Percentiles rank a stretch among this genome's conserved stretches.
Conservation (phyloP, 1,140 invertebrate species). For the Pseudomyrmex gracilis region DNA sequence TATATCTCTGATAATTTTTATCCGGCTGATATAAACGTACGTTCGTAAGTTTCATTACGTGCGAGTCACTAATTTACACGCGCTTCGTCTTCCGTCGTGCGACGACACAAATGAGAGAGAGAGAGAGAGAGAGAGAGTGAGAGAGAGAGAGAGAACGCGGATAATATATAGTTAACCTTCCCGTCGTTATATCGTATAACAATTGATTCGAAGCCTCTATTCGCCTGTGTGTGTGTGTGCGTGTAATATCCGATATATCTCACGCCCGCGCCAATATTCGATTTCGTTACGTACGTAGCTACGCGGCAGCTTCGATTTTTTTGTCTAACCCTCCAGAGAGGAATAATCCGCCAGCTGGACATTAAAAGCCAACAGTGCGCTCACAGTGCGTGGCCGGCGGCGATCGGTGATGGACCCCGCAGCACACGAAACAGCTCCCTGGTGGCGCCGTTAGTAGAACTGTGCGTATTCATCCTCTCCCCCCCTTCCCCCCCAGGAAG, state of each 20-base stretch:
- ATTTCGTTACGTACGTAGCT: neutral
- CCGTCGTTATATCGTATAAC: constrained; percentile 14
- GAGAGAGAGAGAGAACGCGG: neutral
- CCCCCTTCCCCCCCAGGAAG: constrained; percentile 35
- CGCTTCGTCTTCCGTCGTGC: neutral
- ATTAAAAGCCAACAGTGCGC: constrained; percentile 69
- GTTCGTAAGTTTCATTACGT: too few species aligned
- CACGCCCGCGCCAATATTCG: neutral
- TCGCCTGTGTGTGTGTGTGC: neutral
- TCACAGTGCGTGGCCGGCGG: constrained; percentile 57
- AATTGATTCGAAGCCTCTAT: constrained; percentile 35
- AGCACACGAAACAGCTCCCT: constrained; percentile 73
- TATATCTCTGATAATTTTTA: too few species aligned
- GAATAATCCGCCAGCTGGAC: constrained; percentile 72
- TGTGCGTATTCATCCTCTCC: constrained; percentile 46
- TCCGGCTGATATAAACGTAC: too few species aligned
- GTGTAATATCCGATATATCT: constrained; percentile 23
- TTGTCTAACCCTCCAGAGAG: constrained; percentile 61
- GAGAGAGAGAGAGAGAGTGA: too few species aligned
- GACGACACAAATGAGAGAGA: too few species aligned
- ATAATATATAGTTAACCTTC: neutral
- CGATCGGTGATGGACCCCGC: constrained; percentile 72
- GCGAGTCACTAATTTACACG: constrained; percentile 14
- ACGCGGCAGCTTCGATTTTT: constrained; percentile 59
- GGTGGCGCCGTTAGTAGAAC: constrained; percentile 53